Percentiles rank a stretch among this genome's conserved stretches.
These are phyloP conservation scores for Helleia helle DNA, from an alignment of 2,888 invertebrate species.

Conservation along the genomic window DNA sequence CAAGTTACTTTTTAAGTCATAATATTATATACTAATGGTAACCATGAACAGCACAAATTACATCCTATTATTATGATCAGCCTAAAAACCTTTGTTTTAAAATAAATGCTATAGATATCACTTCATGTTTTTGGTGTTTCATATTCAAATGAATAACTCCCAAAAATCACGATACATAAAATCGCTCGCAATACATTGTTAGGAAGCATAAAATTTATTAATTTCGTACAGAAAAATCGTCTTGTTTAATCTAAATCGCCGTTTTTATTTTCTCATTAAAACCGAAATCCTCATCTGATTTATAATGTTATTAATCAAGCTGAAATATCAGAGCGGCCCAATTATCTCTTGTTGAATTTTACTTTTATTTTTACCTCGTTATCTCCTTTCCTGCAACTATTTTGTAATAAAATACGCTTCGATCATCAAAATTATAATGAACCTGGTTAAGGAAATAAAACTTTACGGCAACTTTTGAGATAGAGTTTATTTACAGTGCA, in stretches of 20 bases:
- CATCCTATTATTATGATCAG: no score
- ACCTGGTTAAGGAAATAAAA: no score
- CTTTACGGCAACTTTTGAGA: no score
- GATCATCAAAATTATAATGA: not conserved
- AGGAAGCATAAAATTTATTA: not conserved
- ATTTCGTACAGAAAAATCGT: not conserved
- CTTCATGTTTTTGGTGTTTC: no score
- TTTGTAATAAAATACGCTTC: not conserved
- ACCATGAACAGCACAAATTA: no score
- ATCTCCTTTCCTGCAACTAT: conserved; percentile 10
- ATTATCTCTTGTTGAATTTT: conserved; percentile 46
- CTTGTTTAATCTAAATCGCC: conserved; percentile 35
- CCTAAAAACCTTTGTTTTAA: no score
- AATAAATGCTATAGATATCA: no score
- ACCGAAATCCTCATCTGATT: conserved; percentile 38
- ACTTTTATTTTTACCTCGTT: conserved; percentile 28
- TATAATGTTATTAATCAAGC: conserved; percentile 54
- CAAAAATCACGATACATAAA: not conserved
- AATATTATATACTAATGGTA: no score
- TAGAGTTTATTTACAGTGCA: no score
- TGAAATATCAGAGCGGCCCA: conserved; percentile 48
- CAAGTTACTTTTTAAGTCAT: no score
- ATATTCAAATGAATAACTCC: no score
- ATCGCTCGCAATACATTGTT: not conserved
- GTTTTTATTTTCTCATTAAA: conserved; percentile 41